Evolutionary conservation across 2,113 vertebrate species (phyloP).

Genomic region (Cheilinus undulatus): DNA sequence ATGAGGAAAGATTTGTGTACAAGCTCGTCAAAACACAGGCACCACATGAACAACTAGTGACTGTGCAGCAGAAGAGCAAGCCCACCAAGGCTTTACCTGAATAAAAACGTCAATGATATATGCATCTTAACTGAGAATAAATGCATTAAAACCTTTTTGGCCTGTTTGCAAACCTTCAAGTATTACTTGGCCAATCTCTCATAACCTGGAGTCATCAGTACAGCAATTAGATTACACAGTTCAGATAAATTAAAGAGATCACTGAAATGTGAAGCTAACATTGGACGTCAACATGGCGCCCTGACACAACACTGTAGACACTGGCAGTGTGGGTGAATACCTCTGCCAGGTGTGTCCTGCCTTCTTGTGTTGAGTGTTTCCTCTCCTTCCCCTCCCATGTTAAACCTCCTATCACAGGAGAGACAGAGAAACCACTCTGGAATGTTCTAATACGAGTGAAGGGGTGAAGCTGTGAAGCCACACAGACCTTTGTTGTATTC

Average conservation of each 20-base stretch:
- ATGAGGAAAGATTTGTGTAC: conserved; percentile 56
- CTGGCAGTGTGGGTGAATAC: conserved; percentile 47
- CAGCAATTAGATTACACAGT: not conserved
- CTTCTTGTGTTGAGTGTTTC: not conserved
- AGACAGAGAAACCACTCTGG: conserved; percentile 12
- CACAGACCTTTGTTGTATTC: conserved; percentile 21
- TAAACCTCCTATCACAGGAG: conserved; percentile 6
- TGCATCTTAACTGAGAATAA: not conserved
- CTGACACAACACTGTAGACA: conserved; percentile 17
- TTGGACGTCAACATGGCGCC: not conserved
- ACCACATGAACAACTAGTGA: conserved; percentile 10
- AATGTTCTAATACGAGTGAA: conserved; percentile 14
- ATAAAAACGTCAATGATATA: conserved; percentile 7
- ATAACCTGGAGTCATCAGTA: not conserved
- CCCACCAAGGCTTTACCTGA: not conserved
- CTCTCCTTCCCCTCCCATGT: conserved; percentile 16
- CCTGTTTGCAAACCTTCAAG: conserved; percentile 36
- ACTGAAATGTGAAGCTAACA: conserved; percentile 12
- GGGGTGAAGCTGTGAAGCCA: not conserved
- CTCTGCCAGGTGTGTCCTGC: conserved; percentile 59
- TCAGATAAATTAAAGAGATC: conserved; percentile 15
- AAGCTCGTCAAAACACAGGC: conserved; percentile 55
- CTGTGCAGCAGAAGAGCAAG: conserved; percentile 31
- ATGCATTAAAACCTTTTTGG: conserved; percentile 3
- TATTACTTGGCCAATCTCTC: conserved; percentile 1